These are phyloP conservation scores for Bos javanicus DNA, from an alignment of 2,113 vertebrate species.

Conservation along the genomic window DNA sequence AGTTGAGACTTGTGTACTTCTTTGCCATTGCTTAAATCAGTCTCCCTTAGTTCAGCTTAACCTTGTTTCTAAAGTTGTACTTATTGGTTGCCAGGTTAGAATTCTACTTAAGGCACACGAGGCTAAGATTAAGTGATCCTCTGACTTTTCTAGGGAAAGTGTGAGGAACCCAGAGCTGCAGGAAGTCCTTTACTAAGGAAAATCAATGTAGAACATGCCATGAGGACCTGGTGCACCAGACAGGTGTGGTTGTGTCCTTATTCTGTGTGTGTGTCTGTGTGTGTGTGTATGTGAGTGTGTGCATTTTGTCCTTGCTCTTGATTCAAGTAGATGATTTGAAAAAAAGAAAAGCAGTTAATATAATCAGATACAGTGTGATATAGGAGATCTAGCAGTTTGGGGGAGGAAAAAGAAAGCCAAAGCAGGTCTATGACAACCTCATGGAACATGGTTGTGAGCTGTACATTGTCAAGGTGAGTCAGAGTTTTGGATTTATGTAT, in stretches of 20 bases:
- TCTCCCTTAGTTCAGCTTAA: not conserved
- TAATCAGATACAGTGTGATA: not conserved
- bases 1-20: not conserved
- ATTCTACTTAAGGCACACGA: not conserved
- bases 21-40: not conserved
- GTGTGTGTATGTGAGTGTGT: not conserved
- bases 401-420: not conserved
- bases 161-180: not conserved
- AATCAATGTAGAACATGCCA: not conserved
- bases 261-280: not conserved
- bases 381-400: not conserved
- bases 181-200: not conserved
- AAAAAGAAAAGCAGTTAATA: not conserved
- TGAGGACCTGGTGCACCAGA: not conserved
- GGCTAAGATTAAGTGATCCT: not conserved
- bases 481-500: not conserved
- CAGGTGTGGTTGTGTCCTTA: not conserved
- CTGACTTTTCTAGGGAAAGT: not conserved
- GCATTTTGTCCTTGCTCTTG: not conserved
- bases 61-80: not conserved
- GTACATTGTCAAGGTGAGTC: rapidly evolving
- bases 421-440: not conserved
- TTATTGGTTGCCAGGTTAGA: not conserved
- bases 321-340: not conserved
- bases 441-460: not conserved